Conservation (phyloP, 2,888 invertebrate species). For the Drosophila multiciliata region DNA sequence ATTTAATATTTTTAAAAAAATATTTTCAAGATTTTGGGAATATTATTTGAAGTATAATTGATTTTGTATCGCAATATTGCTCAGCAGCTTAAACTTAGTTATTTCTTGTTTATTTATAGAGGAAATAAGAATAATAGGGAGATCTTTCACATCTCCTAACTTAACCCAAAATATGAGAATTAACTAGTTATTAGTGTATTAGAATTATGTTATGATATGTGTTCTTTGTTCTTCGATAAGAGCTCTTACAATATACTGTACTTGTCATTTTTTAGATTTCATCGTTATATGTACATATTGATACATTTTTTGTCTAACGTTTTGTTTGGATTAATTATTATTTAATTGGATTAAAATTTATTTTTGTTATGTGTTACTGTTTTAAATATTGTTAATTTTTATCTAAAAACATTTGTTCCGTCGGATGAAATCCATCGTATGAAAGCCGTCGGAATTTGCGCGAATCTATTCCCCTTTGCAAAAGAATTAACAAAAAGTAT, state of each 20-base stretch:
- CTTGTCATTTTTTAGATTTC: no score
- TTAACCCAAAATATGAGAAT: background rate
- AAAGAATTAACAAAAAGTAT: background rate
- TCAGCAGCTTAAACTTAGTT: background rate
- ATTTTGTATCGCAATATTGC: no score
- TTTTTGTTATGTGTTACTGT: background rate
- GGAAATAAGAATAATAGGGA: background rate
- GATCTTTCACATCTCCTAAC: background rate
- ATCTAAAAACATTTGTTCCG: background rate
- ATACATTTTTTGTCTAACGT: no score
- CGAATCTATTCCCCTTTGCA: background rate
- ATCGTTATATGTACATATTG: no score
- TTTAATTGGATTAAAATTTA: no score
- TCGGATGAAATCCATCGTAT: background rate
- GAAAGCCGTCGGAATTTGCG: background rate
- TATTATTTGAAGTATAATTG: no score
- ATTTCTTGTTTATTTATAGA: background rate
- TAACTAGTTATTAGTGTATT: background rate
- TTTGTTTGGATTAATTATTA: no score
- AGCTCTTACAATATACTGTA: background rate
- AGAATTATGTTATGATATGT: background rate
- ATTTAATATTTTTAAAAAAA: no score
- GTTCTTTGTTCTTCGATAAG: background rate
- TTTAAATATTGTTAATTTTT: background rate
- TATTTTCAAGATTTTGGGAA: no score